These are phyloP conservation scores for Eupithecia pulchellata DNA, from an alignment of 2,888 invertebrate genomes.

Conservation along the genomic window DNA sequence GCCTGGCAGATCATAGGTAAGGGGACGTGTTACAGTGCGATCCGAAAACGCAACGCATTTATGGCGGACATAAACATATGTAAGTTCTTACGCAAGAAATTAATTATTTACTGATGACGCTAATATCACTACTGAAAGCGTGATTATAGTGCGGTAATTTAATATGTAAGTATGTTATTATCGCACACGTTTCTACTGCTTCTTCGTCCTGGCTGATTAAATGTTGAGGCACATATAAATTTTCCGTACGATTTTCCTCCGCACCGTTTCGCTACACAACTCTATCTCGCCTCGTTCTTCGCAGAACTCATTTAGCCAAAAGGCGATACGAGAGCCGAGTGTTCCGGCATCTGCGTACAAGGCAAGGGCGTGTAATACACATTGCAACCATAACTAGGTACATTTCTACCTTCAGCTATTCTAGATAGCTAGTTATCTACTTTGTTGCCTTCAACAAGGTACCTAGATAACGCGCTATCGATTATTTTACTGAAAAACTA, in stretches of 20 bases:
- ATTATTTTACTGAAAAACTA: too few species aligned
- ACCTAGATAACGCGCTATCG: too few species aligned
- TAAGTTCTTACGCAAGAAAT: too few species aligned
- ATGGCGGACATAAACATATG: too few species aligned
- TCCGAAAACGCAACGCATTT: neutral
- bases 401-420: conserved; percentile 2
- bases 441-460: too few species aligned
- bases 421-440: neutral
- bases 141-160: too few species aligned
- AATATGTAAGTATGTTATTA: too few species aligned
- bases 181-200: too few species aligned
- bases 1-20: neutral
- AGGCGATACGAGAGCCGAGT: conserved; percentile 30
- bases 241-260: neutral
- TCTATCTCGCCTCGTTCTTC: conserved; percentile 17
- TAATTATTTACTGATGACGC: too few species aligned
- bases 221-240: neutral
- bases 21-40: neutral
- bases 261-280: neutral
- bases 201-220: neutral
- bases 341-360: conserved; percentile 39
- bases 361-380: conserved; percentile 21
- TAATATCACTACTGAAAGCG: too few species aligned
- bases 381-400: neutral
- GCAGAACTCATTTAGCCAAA: conserved; percentile 43